phyloP scores from a whole-genome alignment of 2,797 vertebrate species.

The Neosilurus mollespiculum region DNA sequence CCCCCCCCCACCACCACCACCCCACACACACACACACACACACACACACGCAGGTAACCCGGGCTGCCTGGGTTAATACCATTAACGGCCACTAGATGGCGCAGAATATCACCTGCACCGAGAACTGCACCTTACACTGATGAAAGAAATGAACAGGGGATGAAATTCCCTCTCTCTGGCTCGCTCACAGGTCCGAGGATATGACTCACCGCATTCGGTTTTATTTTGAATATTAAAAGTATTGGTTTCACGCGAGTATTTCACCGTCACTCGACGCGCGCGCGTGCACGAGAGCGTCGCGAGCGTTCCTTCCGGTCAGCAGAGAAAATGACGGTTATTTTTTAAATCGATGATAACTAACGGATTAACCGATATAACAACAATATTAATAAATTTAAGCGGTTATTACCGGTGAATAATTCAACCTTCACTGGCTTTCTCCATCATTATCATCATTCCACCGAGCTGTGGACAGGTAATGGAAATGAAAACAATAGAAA shows the following conservation, averaged over 20 bases:
- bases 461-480: constrained; percentile 5
- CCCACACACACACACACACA: no score
- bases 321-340: neutral
- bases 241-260: neutral
- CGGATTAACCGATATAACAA: neutral
- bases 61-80: neutral
- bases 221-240: neutral
- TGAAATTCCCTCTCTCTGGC: constrained; percentile 11
- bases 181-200: neutral
- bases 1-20: no score
- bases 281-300: neutral
- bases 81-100: neutral
- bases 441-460: neutral
- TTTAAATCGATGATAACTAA: neutral
- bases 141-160: neutral
- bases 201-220: neutral
- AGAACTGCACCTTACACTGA: neutral
- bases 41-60: no score
- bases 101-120: neutral
- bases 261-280: neutral
- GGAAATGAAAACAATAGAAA: neutral
- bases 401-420: neutral
- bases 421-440: neutral
- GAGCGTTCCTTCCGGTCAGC: neutral
- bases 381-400: neutral